Evolutionary conservation across 2,113 vertebrate species (phyloP), one percentile per base, ranked within the genome.

Genomic region (Rostratula benghalensis): DNA sequence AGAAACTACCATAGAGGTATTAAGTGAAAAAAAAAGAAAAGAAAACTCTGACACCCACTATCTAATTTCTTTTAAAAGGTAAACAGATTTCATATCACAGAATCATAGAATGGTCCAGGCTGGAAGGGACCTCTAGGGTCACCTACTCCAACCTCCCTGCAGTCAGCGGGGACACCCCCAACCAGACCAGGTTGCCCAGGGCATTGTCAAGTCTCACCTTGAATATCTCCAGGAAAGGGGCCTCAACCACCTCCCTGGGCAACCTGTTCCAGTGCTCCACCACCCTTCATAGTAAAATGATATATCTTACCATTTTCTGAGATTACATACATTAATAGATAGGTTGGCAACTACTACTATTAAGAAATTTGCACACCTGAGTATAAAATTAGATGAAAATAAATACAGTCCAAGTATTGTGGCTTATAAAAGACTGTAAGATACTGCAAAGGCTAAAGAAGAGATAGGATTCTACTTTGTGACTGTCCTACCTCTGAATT

Each of bases 401-500:
- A 87, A 84, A 64, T 30, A 77, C 15, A 46, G 23, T 18, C n/a
- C 8, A 18, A 51, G 6, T 41, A 68, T 3, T 51, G 31, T 19
- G 27, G 33, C 25, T 84, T 69, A 13, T 4, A 60, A n/a, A 80
- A 85, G 7, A 39, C 9, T 28, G 59, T 0, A 50, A 21, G 21
- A 24, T 18, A 84, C 1, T 30, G 20, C n/a, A 77, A 83, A 85
- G 6, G 30, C 9, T 37, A 31, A 61, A 83, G 37, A 23, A 70
- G 48, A 77, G 5, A 24, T 0, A 80, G 8, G 11, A 63, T 63
- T 61, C 59, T n/a, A 48, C 5, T 56, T 83, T 53, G 63, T 76
- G 15, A 50, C 5, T 45, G 70, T 2, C 48, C 30, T 98, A 99
- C 99, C 99, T 99, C 91, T 99, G 98, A 95, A 98, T 98, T 63